phyloP scores from a whole-genome alignment of 2,888 invertebrate species.

The Sphecodes monilicornis region DNA sequence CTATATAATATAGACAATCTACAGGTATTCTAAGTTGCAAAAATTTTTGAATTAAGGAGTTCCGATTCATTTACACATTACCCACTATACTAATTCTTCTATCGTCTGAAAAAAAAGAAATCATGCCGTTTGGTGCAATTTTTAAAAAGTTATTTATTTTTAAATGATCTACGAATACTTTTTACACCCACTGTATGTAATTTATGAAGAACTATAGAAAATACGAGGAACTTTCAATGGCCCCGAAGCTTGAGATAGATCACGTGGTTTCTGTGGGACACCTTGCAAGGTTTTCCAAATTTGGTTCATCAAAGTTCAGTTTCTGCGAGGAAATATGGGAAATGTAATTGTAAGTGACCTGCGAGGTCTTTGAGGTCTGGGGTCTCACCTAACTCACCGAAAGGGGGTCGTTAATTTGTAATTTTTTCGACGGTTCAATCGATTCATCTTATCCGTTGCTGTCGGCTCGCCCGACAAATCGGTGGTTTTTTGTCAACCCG shows the following conservation, averaged over 20 bases:
- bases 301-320: not conserved
- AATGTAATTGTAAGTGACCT: not conserved
- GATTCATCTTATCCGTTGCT: conserved; percentile 48
- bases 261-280: not conserved
- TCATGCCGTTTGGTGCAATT: too few relatives aligned
- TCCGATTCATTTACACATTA: too few relatives aligned
- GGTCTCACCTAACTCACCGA: conserved; percentile 6
- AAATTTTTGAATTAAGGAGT: too few relatives aligned
- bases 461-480: conserved; percentile 48
- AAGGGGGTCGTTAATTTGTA: conserved; percentile 39
- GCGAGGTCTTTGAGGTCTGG: not conserved
- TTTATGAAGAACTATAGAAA: too few relatives aligned
- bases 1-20: too few relatives aligned
- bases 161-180: too few relatives aligned
- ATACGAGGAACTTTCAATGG: not conserved
- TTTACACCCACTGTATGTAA: too few relatives aligned
- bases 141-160: too few relatives aligned
- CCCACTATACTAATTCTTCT: too few relatives aligned
- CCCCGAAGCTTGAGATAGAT: not conserved
- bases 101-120: too few relatives aligned
- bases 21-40: too few relatives aligned
- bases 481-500: conserved; percentile 67
- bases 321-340: not conserved
- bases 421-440: conserved; percentile 20
- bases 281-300: not conserved